Conservation (phyloP, 1,140 invertebrate species). For the Portunus trituberculatus region DNA sequence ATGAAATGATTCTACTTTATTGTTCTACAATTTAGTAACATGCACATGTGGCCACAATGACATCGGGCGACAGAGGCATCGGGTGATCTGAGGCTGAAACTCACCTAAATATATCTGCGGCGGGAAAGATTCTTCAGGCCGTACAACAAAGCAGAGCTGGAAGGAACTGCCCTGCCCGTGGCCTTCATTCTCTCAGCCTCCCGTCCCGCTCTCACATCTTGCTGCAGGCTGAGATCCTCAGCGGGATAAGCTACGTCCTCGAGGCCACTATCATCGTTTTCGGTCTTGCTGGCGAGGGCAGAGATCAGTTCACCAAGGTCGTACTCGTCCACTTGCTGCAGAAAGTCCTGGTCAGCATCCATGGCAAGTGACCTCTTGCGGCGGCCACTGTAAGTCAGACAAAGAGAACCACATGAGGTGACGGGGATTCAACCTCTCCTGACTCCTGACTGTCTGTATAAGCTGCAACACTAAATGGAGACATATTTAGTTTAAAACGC, state of each 20-base stretch:
- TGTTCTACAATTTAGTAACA: too few relatives aligned
- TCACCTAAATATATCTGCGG: constrained; percentile 61
- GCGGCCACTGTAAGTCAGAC: constrained; percentile 56
- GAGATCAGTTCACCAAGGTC: constrained; percentile 52
- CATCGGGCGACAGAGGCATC: too few relatives aligned
- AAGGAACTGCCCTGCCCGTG: neutral
- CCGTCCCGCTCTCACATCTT: constrained; percentile 44
- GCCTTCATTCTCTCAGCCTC: constrained; percentile 25
- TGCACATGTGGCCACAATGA: too few relatives aligned
- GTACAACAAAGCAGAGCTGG: constrained; percentile 23
- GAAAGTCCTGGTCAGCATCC: neutral
- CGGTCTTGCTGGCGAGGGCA: constrained; percentile 22
- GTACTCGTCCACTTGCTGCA: constrained; percentile 10
- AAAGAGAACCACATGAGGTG: neutral
- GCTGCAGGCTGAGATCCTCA: constrained; percentile 44
- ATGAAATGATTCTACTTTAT: too few relatives aligned
- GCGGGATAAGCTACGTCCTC: constrained; percentile 25
- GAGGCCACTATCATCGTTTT: neutral
- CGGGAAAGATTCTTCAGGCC: constrained; percentile 47
- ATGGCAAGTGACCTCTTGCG: constrained; percentile 57
- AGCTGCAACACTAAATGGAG: too few relatives aligned
- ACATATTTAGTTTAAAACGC: too few relatives aligned
- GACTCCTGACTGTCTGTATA: too few relatives aligned
- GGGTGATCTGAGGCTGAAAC: neutral
- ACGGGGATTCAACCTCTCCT: too few relatives aligned